Conservation (phyloP, 2,797 vertebrate genomes). For the Argya squamiceps region DNA sequence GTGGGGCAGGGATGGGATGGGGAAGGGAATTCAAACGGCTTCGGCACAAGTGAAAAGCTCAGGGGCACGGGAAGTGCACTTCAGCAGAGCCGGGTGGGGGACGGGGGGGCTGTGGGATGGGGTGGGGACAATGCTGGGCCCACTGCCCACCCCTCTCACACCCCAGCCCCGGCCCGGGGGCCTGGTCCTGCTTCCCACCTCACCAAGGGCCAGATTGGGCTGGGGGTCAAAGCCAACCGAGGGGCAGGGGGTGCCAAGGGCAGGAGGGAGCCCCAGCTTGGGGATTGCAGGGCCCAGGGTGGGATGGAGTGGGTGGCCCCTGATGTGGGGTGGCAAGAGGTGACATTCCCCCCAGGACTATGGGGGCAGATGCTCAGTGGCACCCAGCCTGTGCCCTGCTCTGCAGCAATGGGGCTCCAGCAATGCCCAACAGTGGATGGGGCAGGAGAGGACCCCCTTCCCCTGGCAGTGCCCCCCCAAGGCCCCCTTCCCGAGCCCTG, state of each 20-base stretch:
- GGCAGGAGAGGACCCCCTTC: neutral
- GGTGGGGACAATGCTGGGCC: neutral
- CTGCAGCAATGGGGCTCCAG: neutral
- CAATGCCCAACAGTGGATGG: too few relatives aligned
- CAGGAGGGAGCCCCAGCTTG: neutral
- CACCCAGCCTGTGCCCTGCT: neutral
- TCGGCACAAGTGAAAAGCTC: constrained; percentile 62
- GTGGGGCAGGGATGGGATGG: neutral
- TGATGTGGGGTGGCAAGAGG: neutral
- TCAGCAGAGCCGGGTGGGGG: constrained; percentile 24
- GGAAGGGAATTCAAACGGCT: constrained; percentile 21
- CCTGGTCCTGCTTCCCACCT: neutral
- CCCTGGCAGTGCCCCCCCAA: neutral
- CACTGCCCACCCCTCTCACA: neutral
- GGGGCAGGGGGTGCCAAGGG: neutral
- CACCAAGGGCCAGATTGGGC: neutral
- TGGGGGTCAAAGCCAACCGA: neutral
- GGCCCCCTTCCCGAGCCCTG: neutral
- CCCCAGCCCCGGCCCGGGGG: neutral
- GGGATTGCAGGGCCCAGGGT: neutral
- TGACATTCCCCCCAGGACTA: neutral
- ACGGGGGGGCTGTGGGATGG: neutral
- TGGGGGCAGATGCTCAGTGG: neutral
- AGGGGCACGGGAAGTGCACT: constrained; percentile 63
- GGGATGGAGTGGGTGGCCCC: neutral